These are phyloP conservation scores for Eudasyphora cyanicolor DNA, from an alignment of 2,888 invertebrate genomes.

Conservation along the genomic window DNA sequence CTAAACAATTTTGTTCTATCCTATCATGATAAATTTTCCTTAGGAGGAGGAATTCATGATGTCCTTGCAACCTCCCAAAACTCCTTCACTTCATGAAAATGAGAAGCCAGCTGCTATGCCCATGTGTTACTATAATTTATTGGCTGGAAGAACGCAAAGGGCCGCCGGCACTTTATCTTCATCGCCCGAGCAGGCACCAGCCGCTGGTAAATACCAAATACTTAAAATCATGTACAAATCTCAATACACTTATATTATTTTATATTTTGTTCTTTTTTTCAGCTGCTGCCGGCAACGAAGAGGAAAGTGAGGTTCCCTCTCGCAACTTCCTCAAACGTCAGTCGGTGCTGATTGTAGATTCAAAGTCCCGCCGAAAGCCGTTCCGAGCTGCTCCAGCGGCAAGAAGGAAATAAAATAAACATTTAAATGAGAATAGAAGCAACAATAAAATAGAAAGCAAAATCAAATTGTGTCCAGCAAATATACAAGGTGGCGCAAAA, in stretches of 20 bases:
- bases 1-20: background rate
- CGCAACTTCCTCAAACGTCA: slow-evolving; percentile 89
- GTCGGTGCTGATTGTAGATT: slow-evolving; percentile 90
- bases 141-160: slow-evolving; percentile 77
- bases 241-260: background rate
- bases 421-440: background rate
- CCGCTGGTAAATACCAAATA: slow-evolving; percentile 72
- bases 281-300: slow-evolving; percentile 84
- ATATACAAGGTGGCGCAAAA: too few relatives aligned
- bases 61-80: slow-evolving; percentile 72
- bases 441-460: background rate
- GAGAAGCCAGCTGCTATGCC: slow-evolving; percentile 79
- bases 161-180: slow-evolving; percentile 78
- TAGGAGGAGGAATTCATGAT: slow-evolving; percentile 74
- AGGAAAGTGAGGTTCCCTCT: slow-evolving; percentile 92
- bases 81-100: slow-evolving; percentile 71
- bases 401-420: slow-evolving; percentile 57
- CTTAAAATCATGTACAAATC: background rate
- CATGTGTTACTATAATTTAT: slow-evolving; percentile 78
- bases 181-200: slow-evolving; percentile 78
- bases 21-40: background rate
- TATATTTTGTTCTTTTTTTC: background rate
- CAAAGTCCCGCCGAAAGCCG: slow-evolving; percentile 89
- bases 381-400: slow-evolving; percentile 80
- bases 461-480: too few relatives aligned